Conservation (phyloP, 1,140 invertebrate species). For the Drosophila gunungcola region DNA sequence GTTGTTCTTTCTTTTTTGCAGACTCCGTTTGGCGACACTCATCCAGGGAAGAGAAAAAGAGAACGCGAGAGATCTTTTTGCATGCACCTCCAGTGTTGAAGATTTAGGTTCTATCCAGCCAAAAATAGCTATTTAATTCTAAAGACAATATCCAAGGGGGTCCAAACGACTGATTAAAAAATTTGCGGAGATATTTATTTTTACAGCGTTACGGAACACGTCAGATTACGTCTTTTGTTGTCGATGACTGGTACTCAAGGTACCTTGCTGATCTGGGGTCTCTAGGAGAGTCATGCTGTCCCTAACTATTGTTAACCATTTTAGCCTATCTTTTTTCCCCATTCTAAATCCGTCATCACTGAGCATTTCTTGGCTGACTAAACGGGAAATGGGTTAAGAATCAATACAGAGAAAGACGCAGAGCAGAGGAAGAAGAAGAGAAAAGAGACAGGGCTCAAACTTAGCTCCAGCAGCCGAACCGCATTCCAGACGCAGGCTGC, state of each 20-base stretch:
- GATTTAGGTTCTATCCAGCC: not conserved
- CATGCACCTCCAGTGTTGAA: not conserved
- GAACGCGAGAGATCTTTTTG: constrained; percentile 19
- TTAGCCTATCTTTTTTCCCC: constrained; percentile 2
- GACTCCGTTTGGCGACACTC: constrained; percentile 40
- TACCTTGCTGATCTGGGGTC: too few relatives aligned
- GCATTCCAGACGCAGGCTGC: constrained; percentile 28
- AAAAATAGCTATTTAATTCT: not conserved
- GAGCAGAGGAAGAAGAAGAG: constrained; percentile 6
- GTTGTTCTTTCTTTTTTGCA: constrained; percentile 23
- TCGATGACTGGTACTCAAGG: too few relatives aligned
- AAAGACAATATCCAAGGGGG: too few relatives aligned
- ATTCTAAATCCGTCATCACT: not conserved
- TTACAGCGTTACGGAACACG: too few relatives aligned
- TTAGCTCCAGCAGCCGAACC: constrained; percentile 34
- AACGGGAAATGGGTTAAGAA: constrained; percentile 75
- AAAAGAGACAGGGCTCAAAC: constrained; percentile 36
- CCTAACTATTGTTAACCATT: not conserved
- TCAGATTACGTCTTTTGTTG: too few relatives aligned
- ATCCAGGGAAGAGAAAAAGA: not conserved
- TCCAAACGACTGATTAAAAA: too few relatives aligned
- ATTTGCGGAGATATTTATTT: too few relatives aligned
- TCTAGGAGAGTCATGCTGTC: too few relatives aligned
- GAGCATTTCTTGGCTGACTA: constrained; percentile 12
- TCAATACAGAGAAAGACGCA: constrained; percentile 34